Evolutionary conservation across 1,140 invertebrate genomes (phyloP).

Genomic region (Campodea augens): DNA sequence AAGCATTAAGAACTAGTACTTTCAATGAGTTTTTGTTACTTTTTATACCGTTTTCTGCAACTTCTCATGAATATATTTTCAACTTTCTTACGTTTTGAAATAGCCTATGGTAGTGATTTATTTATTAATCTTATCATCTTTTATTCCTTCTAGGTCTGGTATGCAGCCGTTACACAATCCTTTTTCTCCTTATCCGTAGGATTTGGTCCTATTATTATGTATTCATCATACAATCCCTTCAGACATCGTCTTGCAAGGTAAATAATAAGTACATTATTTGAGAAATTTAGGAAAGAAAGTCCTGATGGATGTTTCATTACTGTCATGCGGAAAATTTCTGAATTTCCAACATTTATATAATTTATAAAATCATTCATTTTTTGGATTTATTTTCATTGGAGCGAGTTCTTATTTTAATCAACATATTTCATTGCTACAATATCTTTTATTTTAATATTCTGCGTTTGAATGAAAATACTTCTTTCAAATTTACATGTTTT

Average conservation of each 20-base stretch:
- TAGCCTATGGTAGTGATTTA: no score
- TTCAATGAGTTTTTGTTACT: no score
- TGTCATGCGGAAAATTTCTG: no score
- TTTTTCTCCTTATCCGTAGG: constrained; percentile 67
- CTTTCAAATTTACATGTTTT: no score
- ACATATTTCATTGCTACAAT: neutral
- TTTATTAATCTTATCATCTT: no score
- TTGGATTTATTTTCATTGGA: neutral
- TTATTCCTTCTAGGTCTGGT: constrained; percentile 44
- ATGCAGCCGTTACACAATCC: constrained; percentile 64
- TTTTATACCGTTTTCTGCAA: no score
- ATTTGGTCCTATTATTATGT: constrained; percentile 56
- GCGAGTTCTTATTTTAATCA: neutral
- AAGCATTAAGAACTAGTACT: no score
- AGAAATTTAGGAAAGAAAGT: neutral
- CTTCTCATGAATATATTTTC: no score
- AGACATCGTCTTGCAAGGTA: constrained; percentile 66
- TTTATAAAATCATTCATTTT: neutral
- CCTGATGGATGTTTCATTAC: neutral
- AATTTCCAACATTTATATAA: no score
- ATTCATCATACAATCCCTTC: constrained; percentile 66
- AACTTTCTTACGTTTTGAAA: no score
- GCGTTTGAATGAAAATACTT: neutral
- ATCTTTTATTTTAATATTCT: neutral
- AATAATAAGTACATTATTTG: constrained; percentile 18